Conservation (phyloP, 2,888 invertebrate species). For the Tolmerus cingulatus region DNA sequence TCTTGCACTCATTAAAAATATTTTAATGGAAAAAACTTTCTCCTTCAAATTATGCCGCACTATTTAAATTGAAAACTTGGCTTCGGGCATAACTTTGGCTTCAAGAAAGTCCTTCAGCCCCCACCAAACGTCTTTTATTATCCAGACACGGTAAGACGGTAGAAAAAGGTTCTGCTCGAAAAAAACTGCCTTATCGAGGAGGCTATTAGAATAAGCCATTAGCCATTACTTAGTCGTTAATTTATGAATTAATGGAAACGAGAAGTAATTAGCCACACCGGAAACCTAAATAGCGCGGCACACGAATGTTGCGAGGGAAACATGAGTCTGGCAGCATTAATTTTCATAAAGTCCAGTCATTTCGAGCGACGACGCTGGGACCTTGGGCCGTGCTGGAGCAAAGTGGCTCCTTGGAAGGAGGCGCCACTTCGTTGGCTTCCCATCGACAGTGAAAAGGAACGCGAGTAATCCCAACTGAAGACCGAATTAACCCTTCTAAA, state of each 20-base stretch:
- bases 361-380: background rate
- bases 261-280: constrained; percentile 19
- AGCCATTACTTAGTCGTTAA: constrained; percentile 14
- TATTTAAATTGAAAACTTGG: background rate
- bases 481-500: constrained; percentile 5
- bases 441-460: background rate
- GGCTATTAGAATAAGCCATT: constrained; percentile 18
- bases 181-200: background rate
- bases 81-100: background rate
- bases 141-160: background rate
- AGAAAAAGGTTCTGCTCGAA: background rate
- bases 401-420: background rate
- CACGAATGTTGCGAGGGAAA: background rate
- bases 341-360: constrained; percentile 6
- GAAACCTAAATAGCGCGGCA: background rate
- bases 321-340: constrained; percentile 24
- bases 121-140: background rate
- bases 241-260: constrained; percentile 27
- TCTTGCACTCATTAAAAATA: background rate
- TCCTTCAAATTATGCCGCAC: background rate
- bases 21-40: background rate
- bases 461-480: background rate
- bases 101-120: background rate
- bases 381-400: background rate
- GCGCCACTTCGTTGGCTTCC: background rate